Percentiles rank a stretch among this genome's conserved stretches.
Evolutionary conservation across 2,797 vertebrate genomes (phyloP).

Genomic region (Brachymystax lenok): DNA sequence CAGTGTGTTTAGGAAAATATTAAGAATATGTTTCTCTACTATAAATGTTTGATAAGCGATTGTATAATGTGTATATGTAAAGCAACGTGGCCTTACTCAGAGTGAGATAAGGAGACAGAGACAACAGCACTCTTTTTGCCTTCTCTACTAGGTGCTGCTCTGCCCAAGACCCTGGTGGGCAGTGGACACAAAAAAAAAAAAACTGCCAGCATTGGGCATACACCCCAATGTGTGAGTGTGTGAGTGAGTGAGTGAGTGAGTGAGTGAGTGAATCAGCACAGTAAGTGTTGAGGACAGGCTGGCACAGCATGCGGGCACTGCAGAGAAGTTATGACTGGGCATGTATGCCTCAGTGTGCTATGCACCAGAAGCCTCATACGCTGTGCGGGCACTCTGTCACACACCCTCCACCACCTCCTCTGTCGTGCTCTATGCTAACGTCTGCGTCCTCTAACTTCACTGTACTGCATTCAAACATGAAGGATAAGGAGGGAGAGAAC

Average conservation of each 20-base stretch:
- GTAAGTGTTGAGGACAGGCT: conserved; percentile 1
- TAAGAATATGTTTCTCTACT: not conserved
- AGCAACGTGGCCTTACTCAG: not conserved
- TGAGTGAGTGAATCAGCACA: not conserved
- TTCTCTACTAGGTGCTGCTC: no score
- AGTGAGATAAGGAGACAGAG: no score
- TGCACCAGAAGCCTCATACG: not conserved
- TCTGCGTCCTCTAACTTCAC: conserved; percentile 2
- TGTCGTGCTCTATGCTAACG: not conserved
- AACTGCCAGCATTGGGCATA: no score
- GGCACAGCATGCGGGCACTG: not conserved
- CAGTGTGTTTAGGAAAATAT: not conserved
- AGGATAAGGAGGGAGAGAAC: not conserved
- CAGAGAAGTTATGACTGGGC: not conserved
- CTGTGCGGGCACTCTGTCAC: not conserved
- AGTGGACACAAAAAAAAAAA: no score
- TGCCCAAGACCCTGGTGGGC: not conserved
- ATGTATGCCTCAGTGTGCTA: not conserved
- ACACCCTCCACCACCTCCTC: not conserved
- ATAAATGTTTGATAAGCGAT: not conserved
- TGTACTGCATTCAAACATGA: not conserved
- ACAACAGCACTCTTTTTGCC: no score
- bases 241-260: no score
- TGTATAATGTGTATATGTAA: not conserved
- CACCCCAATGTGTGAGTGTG: no score